A percentile compares a stretch with the other conserved stretches of the same genome.
phyloP scores from a whole-genome alignment of 2,113 vertebrate genomes.

The Leptocoma aspasia region DNA sequence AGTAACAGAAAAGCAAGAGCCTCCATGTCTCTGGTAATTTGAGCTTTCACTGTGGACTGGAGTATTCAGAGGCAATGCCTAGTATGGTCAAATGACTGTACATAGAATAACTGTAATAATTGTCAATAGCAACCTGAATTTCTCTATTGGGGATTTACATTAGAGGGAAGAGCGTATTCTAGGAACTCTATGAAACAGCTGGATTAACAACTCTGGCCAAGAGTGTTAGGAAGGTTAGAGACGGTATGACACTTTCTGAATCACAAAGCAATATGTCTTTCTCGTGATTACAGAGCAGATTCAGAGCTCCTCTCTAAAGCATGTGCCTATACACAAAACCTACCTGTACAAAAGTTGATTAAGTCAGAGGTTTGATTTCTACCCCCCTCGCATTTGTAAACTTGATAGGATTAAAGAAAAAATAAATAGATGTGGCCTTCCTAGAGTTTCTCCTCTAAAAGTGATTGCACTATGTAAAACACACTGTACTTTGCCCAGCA shows the following conservation, averaged over 20 bases:
- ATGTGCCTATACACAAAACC: conserved; percentile 57
- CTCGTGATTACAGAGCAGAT: conserved; percentile 29
- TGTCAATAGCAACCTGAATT: conserved; percentile 38
- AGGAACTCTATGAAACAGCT: conserved; percentile 36
- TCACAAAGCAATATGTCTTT: conserved; percentile 59
- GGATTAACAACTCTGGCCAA: not conserved
- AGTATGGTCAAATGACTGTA: not conserved
- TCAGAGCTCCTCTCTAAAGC: conserved; percentile 41
- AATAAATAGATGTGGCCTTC: conserved; percentile 48
- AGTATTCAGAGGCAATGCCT: not conserved
- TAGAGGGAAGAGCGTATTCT: conserved; percentile 48
- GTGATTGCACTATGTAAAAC: conserved; percentile 67
- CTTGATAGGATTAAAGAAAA: not conserved
- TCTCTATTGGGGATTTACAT: conserved; percentile 58
- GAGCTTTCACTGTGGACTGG: conserved; percentile 17
- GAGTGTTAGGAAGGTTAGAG: conserved; percentile 30
- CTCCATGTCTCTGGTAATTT: not conserved
- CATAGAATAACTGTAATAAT: not conserved
- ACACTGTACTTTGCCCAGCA: conserved; percentile 62
- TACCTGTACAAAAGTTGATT: conserved; percentile 46
- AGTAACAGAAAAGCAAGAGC: conserved; percentile 44
- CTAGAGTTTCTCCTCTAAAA: conserved; percentile 66
- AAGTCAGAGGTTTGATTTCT: conserved; percentile 37
- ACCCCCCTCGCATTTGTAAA: conserved; percentile 38
- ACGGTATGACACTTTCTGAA: conserved; percentile 1